Conservation (phyloP, 2,888 invertebrate species). For the Hydropsyche betteni region DNA sequence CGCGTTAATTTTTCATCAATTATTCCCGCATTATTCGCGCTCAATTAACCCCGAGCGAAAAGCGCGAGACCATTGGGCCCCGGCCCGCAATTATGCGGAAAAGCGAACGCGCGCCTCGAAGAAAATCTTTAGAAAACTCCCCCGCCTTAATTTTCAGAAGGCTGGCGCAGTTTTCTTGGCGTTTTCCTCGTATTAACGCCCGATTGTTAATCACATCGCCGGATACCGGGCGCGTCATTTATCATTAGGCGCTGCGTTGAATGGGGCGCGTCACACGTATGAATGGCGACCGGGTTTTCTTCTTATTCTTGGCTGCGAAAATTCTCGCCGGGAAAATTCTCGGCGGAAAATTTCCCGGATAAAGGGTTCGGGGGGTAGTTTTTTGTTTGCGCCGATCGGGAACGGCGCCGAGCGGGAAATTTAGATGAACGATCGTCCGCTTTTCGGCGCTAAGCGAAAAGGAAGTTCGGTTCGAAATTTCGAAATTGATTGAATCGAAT, state of each 20-base stretch:
- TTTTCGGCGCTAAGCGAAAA: slow-evolving; percentile 17
- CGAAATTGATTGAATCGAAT: not conserved
- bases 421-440: slow-evolving; percentile 22
- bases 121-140: slow-evolving; percentile 49
- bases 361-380: too few species aligned
- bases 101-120: not conserved
- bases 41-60: slow-evolving; percentile 33
- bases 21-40: slow-evolving; percentile 23
- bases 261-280: slow-evolving; percentile 47
- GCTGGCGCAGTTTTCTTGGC: slow-evolving; percentile 42
- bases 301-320: slow-evolving; percentile 27
- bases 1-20: slow-evolving; percentile 31
- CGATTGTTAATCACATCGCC: slow-evolving; percentile 49
- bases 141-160: slow-evolving; percentile 40
- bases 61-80: slow-evolving; percentile 15
- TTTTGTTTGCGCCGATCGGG: too few species aligned
- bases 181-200: slow-evolving; percentile 44
- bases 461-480: slow-evolving; percentile 25
- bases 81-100: slow-evolving; percentile 17
- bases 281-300: slow-evolving; percentile 37
- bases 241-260: slow-evolving; percentile 49
- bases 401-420: not conserved
- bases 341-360: not conserved
- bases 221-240: slow-evolving; percentile 49
- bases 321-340: slow-evolving; percentile 33